Base-by-base conservation (phyloP, 1,140 invertebrate genomes). In the Drosophila tani region DNA sequence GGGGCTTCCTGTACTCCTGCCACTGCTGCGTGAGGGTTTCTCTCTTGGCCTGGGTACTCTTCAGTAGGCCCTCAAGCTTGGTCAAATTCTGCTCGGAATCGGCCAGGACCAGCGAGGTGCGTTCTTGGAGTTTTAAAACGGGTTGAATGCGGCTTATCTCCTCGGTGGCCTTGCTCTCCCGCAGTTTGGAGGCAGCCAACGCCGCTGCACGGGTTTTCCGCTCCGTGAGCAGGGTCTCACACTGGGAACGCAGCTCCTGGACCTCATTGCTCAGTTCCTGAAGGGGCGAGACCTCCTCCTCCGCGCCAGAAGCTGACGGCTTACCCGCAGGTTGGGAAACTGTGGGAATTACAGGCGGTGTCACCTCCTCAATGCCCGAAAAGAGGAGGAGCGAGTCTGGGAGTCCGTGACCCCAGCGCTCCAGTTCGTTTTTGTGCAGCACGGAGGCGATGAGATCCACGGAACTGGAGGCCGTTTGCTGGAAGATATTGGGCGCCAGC, bases 361-460 rank as follows among this genome's bases (percentile, higher is more conserved):
- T 11, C 27, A 56, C 40, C 7, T 81, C 66, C 11, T 90, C 81
- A 11, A 51, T 55, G 0, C 12, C 38, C 4, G 32, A 43, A 9
- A 41, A 19, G 12, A 47, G 7, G 1, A 63, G 49, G 14, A 60
- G 29, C 0, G 82, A 40, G 17, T 81, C 66, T 29, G 68, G 38
- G 14, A 70, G 12, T 6, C 29, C 53, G 3, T 69, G 46, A 27
- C 82, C 65, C 75, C 79, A 90, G 12, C 85, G 79, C 3, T 93
- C 91, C 58, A 92, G 32, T 49, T 91, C 91, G 35, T 93, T 92
- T 78, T 92, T 92, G 60, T 93, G 92, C 47, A 93, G 29, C 29
- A 93, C 81, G 3, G 92, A 88, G 15, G 91, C 82, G n/a, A 92
- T 82, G 14, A 93, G 74, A 74, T 92, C 92, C 40, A 75, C 77